Conservation (phyloP, 2,888 invertebrate genomes). For the Torymus aiolomorphi region DNA sequence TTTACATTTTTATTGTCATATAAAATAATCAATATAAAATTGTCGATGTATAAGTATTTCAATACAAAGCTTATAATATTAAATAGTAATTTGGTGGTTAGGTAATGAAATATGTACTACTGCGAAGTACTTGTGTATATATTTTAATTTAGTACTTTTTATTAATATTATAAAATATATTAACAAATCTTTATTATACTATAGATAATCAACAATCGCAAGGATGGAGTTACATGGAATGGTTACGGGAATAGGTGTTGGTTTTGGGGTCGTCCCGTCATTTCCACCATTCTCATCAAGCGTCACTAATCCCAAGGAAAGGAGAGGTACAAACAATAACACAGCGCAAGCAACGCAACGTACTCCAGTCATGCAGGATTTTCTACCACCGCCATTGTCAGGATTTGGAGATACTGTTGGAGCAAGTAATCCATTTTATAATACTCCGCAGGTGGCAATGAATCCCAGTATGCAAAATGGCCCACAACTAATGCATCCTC, state of each 20-base stretch:
- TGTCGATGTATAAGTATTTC: too few relatives aligned
- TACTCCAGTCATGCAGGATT: constrained; percentile 85
- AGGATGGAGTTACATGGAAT: constrained; percentile 85
- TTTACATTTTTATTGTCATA: too few relatives aligned
- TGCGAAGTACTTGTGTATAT: too few relatives aligned
- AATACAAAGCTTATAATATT: too few relatives aligned
- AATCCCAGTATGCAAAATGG: constrained; percentile 77
- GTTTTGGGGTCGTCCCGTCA: constrained; percentile 82
- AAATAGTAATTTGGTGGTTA: too few relatives aligned
- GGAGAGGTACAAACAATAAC: constrained; percentile 86
- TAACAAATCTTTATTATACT: too few relatives aligned
- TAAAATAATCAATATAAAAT: too few relatives aligned
- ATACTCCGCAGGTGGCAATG: constrained; percentile 81
- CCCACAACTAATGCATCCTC: constrained; percentile 75
- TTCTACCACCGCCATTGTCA: constrained; percentile 89
- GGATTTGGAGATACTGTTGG: constrained; percentile 96
- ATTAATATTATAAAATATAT: too few relatives aligned
- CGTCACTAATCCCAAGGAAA: constrained; percentile 91
- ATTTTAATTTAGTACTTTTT: too few relatives aligned
- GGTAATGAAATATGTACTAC: too few relatives aligned
- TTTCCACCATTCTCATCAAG: constrained; percentile 84
- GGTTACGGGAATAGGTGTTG: constrained; percentile 77
- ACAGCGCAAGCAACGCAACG: constrained; percentile 84
- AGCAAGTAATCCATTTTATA: constrained; percentile 96
- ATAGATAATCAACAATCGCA: constrained; percentile 62